Evolutionary conservation across 1,140 invertebrate genomes (phyloP).

Genomic region (Scaptomyza hsui): DNA sequence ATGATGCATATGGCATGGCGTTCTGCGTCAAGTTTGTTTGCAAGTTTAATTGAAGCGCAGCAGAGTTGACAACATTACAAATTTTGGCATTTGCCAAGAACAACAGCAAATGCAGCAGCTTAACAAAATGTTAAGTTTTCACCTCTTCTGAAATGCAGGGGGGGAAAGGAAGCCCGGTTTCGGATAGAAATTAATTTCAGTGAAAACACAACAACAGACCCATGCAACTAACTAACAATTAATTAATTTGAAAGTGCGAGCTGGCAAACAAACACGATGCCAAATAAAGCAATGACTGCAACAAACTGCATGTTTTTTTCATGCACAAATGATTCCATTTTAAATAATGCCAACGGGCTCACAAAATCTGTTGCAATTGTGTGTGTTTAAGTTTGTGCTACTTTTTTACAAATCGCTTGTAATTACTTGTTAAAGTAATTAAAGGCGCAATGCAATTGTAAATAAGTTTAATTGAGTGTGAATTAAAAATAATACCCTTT

Average conservation of each 20-base stretch:
- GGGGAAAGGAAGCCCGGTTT: background rate
- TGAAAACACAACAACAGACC: constrained; percentile 31
- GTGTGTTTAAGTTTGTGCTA: constrained; percentile 9
- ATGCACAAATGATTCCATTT: constrained; percentile 41
- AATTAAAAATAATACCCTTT: constrained; percentile 34
- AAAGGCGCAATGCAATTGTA: constrained; percentile 26
- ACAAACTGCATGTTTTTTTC: constrained; percentile 10
- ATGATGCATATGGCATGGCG: constrained; percentile 25
- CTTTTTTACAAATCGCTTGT: constrained; percentile 44
- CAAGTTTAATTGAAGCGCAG: constrained; percentile 65
- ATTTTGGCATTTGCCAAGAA: constrained; percentile 15
- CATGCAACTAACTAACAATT: constrained; percentile 21
- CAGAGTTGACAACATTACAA: constrained; percentile 43
- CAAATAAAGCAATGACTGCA: constrained; percentile 39
- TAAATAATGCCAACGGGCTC: constrained; percentile 10
- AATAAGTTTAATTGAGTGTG: constrained; percentile 51
- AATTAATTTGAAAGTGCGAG: constrained; percentile 49
- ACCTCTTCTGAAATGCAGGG: background rate
- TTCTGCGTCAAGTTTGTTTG: constrained; percentile 42
- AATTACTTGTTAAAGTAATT: constrained; percentile 38
- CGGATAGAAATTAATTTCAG: constrained; percentile 41
- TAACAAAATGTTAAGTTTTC: constrained; percentile 21
- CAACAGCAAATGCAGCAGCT: background rate
- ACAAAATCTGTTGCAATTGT: background rate
- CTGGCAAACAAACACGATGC: constrained; percentile 11